These are phyloP conservation scores for Pammene fasciana DNA, from an alignment of 2,888 invertebrate species.

Conservation along the genomic window DNA sequence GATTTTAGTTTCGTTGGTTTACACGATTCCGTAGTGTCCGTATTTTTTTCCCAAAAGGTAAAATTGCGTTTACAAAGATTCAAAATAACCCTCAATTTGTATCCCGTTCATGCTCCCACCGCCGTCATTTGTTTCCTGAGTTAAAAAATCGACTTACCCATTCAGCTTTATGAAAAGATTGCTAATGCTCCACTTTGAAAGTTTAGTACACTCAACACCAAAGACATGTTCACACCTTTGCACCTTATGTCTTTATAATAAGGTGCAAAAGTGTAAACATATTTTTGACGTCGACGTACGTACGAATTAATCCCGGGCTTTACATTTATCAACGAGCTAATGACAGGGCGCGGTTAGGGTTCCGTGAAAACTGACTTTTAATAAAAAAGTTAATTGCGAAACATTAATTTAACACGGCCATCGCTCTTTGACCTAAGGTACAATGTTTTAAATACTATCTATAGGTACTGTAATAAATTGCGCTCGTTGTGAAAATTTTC, in stretches of 20 bases:
- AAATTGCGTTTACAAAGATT: too few relatives aligned
- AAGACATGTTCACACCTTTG: too few relatives aligned
- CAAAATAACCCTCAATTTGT: not conserved
- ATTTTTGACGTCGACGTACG: not conserved
- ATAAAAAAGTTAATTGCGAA: slow-evolving; percentile 14
- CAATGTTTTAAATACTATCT: not conserved
- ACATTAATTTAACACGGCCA: not conserved
- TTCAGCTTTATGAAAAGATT: slow-evolving; percentile 30
- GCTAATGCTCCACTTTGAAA: slow-evolving; percentile 35
- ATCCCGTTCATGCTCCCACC: slow-evolving; percentile 5
- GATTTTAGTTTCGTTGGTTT: too few relatives aligned
- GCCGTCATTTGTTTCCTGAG: slow-evolving; percentile 25
- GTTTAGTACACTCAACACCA: not conserved
- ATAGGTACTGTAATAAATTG: too few relatives aligned
- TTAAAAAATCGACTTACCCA: slow-evolving; percentile 34
- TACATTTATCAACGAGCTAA: slow-evolving; percentile 38
- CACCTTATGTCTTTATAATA: too few relatives aligned
- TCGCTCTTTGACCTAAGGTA: not conserved
- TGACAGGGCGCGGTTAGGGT: not conserved
- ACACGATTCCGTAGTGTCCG: too few relatives aligned
- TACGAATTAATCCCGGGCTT: slow-evolving; percentile 36
- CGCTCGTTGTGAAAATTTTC: too few relatives aligned
- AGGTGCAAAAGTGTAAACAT: too few relatives aligned
- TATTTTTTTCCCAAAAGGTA: too few relatives aligned
- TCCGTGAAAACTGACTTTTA: not conserved